Percentiles rank a stretch among this genome's conserved stretches.
phyloP scores from a whole-genome alignment of 2,797 vertebrate species.

The Acrossocheilus fasciatus region DNA sequence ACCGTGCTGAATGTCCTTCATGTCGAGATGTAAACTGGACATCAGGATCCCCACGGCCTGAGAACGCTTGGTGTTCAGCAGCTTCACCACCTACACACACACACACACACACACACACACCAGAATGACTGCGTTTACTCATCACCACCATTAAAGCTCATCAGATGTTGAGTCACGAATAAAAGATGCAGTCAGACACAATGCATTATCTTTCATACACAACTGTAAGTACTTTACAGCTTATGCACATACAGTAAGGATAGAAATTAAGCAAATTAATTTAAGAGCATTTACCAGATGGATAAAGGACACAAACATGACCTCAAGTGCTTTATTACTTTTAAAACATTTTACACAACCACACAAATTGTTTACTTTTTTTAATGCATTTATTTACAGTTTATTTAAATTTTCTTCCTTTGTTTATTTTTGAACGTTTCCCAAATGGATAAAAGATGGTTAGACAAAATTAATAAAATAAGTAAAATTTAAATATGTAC shows the following conservation, averaged over 20 bases:
- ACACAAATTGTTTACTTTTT: background rate
- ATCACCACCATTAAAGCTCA: background rate
- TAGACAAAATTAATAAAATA: too few species aligned
- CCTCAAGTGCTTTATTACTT: background rate
- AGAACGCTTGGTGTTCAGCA: constrained; percentile 77
- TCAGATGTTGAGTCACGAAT: background rate
- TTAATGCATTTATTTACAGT: too few species aligned
- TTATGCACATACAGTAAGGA: too few species aligned
- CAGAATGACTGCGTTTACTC: background rate
- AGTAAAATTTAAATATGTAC: too few species aligned
- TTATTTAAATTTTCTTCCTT: too few species aligned
- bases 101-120: background rate
- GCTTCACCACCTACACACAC: constrained; percentile 57
- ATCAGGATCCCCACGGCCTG: constrained; percentile 98
- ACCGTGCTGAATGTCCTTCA: constrained; percentile 98
- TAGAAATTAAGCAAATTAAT: too few species aligned
- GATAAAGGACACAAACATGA: background rate
- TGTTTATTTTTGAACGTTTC: too few species aligned
- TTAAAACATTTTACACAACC: background rate
- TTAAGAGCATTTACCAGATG: too few species aligned
- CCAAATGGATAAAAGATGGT: too few species aligned
- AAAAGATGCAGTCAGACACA: background rate
- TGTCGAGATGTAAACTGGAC: constrained; percentile 96
- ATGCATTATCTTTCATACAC: background rate
- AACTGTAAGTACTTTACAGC: background rate